phyloP scores from a whole-genome alignment of 2,797 vertebrate species.

The Galagoides demidoff region DNA sequence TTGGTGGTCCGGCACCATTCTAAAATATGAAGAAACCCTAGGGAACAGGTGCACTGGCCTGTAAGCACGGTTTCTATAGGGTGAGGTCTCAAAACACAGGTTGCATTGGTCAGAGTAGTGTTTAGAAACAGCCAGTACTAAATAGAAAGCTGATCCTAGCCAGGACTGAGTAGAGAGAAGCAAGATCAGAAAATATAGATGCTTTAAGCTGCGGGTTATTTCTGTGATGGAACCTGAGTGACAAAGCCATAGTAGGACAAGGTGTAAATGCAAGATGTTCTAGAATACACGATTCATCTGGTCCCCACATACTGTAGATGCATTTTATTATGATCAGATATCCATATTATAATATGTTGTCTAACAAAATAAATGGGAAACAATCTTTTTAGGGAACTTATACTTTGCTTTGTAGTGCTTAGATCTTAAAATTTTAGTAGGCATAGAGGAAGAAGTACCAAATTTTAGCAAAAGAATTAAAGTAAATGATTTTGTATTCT shows the following conservation, averaged over 20 bases:
- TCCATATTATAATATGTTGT: background rate
- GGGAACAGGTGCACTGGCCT: background rate
- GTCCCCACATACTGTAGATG: background rate
- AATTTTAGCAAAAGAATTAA: slow-evolving; percentile 37
- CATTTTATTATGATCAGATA: background rate
- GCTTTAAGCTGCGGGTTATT: background rate
- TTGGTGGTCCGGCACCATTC: background rate
- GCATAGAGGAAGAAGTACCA: background rate
- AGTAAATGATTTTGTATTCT: background rate
- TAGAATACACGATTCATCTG: background rate
- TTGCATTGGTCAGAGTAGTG: fast-evolving
- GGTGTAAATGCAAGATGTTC: background rate
- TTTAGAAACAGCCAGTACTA: background rate
- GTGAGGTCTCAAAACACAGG: background rate
- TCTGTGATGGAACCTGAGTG: background rate
- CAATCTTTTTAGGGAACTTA: background rate
- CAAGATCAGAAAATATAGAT: background rate
- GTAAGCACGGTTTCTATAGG: background rate
- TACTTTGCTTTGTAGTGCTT: background rate
- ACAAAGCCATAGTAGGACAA: background rate
- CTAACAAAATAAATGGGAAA: background rate
- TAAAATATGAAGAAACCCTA: background rate
- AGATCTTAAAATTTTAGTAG: background rate
- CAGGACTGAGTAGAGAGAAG: background rate
- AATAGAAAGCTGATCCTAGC: background rate